phyloP scores from a whole-genome alignment of 2,113 vertebrate genomes.

The Engystomops pustulosus region DNA sequence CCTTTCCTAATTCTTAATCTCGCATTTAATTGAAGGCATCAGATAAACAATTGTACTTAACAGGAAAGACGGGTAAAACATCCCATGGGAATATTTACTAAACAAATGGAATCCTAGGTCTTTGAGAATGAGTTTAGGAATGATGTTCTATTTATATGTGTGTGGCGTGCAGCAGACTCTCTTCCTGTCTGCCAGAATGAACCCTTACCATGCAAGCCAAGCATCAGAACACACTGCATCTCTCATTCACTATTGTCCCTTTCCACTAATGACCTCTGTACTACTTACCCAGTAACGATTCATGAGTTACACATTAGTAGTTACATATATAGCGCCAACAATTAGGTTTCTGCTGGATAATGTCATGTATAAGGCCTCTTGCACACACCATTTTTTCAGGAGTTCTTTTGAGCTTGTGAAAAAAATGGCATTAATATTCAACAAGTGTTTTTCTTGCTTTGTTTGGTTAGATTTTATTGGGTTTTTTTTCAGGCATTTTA shows the following conservation, averaged over 20 bases:
- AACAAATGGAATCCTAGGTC: conserved; percentile 55
- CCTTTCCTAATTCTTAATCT: conserved; percentile 28
- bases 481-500: too few relatives aligned
- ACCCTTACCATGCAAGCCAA: background rate
- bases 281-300: background rate
- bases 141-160: conserved; percentile 49
- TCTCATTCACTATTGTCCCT: background rate
- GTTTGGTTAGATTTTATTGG: too few relatives aligned
- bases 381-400: too few relatives aligned
- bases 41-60: conserved; percentile 55
- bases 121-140: conserved; percentile 52
- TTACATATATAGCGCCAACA: too few relatives aligned
- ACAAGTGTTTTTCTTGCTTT: too few relatives aligned
- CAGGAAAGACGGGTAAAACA: conserved; percentile 51
- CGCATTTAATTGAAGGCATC: conserved; percentile 51
- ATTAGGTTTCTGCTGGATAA: too few relatives aligned
- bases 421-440: too few relatives aligned
- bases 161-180: conserved; percentile 19
- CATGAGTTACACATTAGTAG: background rate
- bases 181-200: conserved; percentile 10
- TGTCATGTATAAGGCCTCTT: too few relatives aligned
- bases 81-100: conserved; percentile 57
- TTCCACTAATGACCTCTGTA: background rate
- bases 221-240: background rate
- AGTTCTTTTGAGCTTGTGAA: too few relatives aligned